phyloP scores from a whole-genome alignment of 1,140 invertebrate species.

The Tachypleus tridentatus region DNA sequence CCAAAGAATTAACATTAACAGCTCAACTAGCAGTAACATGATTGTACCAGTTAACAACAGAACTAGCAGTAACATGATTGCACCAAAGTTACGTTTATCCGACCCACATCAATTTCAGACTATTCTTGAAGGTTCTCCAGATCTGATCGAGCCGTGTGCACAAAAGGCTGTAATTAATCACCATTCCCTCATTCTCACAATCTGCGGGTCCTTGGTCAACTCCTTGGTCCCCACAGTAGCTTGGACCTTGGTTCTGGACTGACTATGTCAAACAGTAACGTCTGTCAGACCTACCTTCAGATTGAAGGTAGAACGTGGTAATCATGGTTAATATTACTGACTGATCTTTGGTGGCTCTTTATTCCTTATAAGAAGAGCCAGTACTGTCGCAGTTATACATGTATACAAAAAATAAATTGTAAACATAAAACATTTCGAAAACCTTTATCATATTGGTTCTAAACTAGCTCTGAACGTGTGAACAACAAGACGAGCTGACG shows the following conservation, averaged over 20 bases:
- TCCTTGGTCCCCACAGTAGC: background rate
- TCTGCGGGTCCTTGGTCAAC: background rate
- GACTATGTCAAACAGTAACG: constrained; percentile 44
- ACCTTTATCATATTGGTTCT: too few species aligned
- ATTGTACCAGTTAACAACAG: background rate
- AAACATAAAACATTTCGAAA: too few species aligned
- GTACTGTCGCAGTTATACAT: too few species aligned
- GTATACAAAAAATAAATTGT: too few species aligned
- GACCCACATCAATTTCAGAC: background rate
- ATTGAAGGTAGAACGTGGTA: background rate
- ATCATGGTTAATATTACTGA: too few species aligned
- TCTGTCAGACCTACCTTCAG: background rate
- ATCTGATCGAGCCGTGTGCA: too few species aligned
- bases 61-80: background rate
- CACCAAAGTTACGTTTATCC: background rate
- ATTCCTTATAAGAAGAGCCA: too few species aligned
- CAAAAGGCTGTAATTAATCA: too few species aligned
- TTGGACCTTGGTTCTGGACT: background rate
- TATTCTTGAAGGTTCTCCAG: background rate
- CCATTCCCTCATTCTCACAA: background rate
- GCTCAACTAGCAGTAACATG: background rate
- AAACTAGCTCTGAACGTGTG: too few species aligned
- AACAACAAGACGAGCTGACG: too few species aligned
- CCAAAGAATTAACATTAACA: background rate
- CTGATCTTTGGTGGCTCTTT: too few species aligned